A percentile compares a stretch with the other conserved stretches of the same genome.
phyloP scores from a whole-genome alignment of 2,113 vertebrate genomes.

The Scalopus aquaticus region DNA sequence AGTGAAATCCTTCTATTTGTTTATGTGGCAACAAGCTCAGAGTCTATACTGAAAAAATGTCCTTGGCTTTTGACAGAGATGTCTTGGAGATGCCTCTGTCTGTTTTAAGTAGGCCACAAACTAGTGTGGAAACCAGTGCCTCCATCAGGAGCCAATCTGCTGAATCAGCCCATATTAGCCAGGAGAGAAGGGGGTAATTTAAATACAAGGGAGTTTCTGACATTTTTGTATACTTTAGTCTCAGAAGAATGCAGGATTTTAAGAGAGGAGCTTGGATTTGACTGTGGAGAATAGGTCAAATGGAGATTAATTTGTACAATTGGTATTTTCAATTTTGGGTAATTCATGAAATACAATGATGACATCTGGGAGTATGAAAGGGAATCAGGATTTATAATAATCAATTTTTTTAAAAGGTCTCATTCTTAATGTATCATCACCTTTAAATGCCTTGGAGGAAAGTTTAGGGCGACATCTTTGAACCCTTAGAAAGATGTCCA shows the following conservation, averaged over 20 bases:
- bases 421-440: neutral
- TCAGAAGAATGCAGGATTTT: conserved; percentile 77
- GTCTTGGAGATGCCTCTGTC: conserved; percentile 81
- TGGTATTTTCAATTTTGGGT: conserved; percentile 1
- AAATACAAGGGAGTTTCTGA: conserved; percentile 76
- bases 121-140: conserved; percentile 78
- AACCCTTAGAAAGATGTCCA: neutral
- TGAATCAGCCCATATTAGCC: conserved; percentile 76
- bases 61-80: conserved; percentile 85
- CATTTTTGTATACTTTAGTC: conserved; percentile 75
- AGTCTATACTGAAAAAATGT: conserved; percentile 84
- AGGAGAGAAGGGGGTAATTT: conserved; percentile 63
- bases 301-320: conserved; percentile 21
- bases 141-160: conserved; percentile 75
- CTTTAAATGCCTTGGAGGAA: conserved; percentile 8
- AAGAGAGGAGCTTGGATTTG: conserved; percentile 69
- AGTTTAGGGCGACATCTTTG: neutral
- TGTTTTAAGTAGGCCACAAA: conserved; percentile 83
- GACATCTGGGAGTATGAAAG: neutral
- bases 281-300: conserved; percentile 46
- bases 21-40: conserved; percentile 85
- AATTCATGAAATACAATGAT: conserved; percentile 26
- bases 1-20: conserved; percentile 85
- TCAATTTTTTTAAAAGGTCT: too few relatives aligned
- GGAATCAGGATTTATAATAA: neutral